Base-by-base conservation (phyloP, 2,888 invertebrate species). In the Amphimallon solstitiale region DNA sequence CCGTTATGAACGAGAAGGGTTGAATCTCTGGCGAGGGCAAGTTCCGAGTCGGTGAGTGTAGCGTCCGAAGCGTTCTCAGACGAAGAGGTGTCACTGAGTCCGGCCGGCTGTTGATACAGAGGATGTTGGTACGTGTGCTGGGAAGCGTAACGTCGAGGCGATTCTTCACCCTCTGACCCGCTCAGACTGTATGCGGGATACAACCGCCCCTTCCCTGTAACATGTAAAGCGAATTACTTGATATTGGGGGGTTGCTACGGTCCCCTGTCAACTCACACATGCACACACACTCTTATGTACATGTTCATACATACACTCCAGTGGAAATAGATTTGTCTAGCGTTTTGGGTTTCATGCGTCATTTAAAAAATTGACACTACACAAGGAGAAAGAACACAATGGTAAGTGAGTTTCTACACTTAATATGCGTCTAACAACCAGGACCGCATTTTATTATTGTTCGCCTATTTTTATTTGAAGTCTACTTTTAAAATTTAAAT, bases 11-110 rank as follows among this genome's bases (percentile, higher is more conserved):
- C 90, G 75, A 92, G 90, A 73, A 92, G 88, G 73, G 92, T 92
- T 52, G 90, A 91, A 79, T 92, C 92, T 80, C 92, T 87, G 77
- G 92, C 92, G 75, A 92, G 86, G 76, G 92, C 92, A 80, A 92
- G 85, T 84, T 93, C 93, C 17, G 92, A 91, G 83, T 93, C 93
- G 37, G 92, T 93, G 77, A 93, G 87, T 21, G 93, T 92, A 43
- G 92, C 92, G 88, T 92, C 92, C 71, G 92, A 93, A 71, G 91
- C 92, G 90, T 92, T 92, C 81, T 93, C 93, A 71, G 92, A 91
- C 46, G 91, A 91, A 71, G 92, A 92, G 79, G 92, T 91, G 84
- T 92, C 89, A 81, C 92, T 90, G 75, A 92, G 86, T 72, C 88
- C 86, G 19, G 81, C 79, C 12, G 82, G 80, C 72, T 83, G 83